These are phyloP conservation scores for Tachina fera DNA, from an alignment of 2,888 invertebrate genomes.

Conservation along the genomic window DNA sequence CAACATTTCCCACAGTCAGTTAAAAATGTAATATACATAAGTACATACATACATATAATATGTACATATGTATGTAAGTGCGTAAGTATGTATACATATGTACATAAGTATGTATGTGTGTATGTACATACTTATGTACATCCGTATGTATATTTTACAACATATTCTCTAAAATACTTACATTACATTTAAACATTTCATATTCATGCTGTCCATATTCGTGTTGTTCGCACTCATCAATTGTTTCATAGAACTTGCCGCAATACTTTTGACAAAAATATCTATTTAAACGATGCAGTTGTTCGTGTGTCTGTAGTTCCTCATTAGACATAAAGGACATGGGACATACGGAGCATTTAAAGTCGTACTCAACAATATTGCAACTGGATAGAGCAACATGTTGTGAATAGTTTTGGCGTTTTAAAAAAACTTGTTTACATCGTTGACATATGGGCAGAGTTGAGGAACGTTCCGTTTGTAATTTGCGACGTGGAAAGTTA, in stretches of 20 bases:
- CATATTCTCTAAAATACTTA: constrained; percentile 71
- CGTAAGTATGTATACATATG: background rate
- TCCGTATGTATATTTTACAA: background rate
- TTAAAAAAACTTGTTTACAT: constrained; percentile 81
- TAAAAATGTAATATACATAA: background rate
- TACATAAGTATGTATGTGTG: background rate
- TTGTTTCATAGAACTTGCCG: constrained; percentile 79
- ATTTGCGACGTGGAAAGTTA: constrained; percentile 78
- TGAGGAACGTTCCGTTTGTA: constrained; percentile 78
- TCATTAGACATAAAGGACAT: constrained; percentile 80
- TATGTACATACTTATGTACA: background rate
- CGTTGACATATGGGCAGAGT: constrained; percentile 80
- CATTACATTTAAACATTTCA: constrained; percentile 79
- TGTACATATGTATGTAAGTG: background rate
- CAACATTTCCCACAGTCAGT: too few species aligned
- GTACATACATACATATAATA: background rate
- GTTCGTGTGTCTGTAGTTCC: constrained; percentile 78
- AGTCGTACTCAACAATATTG: constrained; percentile 80
- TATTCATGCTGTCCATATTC: constrained; percentile 80
- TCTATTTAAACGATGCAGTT: constrained; percentile 76
- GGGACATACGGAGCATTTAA: constrained; percentile 79
- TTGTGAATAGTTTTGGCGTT: constrained; percentile 78
- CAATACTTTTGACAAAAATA: constrained; percentile 81
- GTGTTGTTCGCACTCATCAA: constrained; percentile 79
- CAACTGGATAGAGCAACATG: constrained; percentile 80